Percentiles rank a stretch among this genome's conserved stretches.
Conservation (phyloP, 2,888 invertebrate genomes). For the Pollenia angustigena region DNA sequence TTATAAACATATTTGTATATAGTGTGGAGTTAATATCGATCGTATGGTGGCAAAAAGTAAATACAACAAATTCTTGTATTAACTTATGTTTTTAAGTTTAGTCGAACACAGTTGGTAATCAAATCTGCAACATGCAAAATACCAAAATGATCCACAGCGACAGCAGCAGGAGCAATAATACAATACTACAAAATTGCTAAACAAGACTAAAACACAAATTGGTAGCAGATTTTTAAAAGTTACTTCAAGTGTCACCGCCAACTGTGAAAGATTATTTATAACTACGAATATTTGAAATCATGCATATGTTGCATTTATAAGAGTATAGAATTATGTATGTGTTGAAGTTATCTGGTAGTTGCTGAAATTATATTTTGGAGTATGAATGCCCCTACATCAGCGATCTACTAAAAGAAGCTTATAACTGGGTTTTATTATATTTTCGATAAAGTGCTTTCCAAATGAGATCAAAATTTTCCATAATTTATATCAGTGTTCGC, state of each 20-base stretch:
- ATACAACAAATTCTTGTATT: constrained; percentile 63
- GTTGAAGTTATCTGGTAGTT: constrained; percentile 21
- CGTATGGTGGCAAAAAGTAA: constrained; percentile 59
- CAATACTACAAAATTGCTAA: constrained; percentile 22
- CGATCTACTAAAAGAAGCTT: background rate
- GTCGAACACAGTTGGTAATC: constrained; percentile 71
- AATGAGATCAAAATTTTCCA: too few species aligned
- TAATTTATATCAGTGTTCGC: too few species aligned
- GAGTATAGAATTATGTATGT: constrained; percentile 3
- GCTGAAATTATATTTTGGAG: constrained; percentile 26
- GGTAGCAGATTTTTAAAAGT: constrained; percentile 72
- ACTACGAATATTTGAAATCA: constrained; percentile 66
- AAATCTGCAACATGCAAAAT: constrained; percentile 73
- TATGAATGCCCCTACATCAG: constrained; percentile 24
- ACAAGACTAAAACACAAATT: constrained; percentile 68
- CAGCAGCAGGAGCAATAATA: constrained; percentile 38
- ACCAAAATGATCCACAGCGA: constrained; percentile 53
- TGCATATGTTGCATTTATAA: constrained; percentile 54
- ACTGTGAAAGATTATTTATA: constrained; percentile 74
- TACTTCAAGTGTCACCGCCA: constrained; percentile 73
- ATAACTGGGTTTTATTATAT: too few species aligned
- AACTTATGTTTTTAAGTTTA: constrained; percentile 24
- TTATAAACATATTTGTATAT: constrained; percentile 47
- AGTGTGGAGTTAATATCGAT: constrained; percentile 58
- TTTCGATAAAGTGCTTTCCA: too few species aligned